Evolutionary conservation across 2,888 invertebrate genomes (phyloP), one percentile per base, ranked within the genome.

Genomic region (Tiliacea aurago): DNA sequence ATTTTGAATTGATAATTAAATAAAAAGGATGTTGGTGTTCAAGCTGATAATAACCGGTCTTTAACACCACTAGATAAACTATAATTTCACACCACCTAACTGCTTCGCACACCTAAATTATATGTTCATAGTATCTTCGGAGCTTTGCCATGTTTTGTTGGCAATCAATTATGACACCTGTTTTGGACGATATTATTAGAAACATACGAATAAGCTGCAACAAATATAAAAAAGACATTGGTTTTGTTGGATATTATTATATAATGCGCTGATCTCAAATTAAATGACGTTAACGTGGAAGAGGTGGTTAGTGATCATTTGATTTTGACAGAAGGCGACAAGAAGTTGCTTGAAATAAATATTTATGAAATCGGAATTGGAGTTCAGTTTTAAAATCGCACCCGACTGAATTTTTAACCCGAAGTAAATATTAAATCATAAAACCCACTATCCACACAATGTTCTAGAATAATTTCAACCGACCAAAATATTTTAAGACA

Each of bases 401-500:
- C 4, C 4, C n/a, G 1, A 11, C 10, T 4, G 20, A 4, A 23
- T 47, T 33, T 18, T 47, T 4, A 45, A 13, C 10, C 2, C n/a
- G 33, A 49, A 62, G 9, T 20, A 49, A 55, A 51, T 62, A 65
- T 55, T 47, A 63, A n/a, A 10, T 37, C 13, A 45, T 65, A 66
- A 65, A 66, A 62, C 37, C 13, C 20, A 37, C 15, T 43, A 47
- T 56, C 13, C 51, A 33, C 51, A 53, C 28, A 43, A 15, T n/a
- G 23, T 49, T 53, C 15, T 53, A 56, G 43, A 72, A 49, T 51
- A 71, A 49, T 70, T 33, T 68, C 5, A 62, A 76, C 47, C 43
- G 10, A 56, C 49, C 64, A 28, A 78, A 80, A 81, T 78, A 63
- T 77, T 82, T 69, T 63, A 78, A 82, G 73, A 77, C 59, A 66